Conservation (phyloP, 2,113 vertebrate genomes). For the Myotis lucifugus region DNA sequence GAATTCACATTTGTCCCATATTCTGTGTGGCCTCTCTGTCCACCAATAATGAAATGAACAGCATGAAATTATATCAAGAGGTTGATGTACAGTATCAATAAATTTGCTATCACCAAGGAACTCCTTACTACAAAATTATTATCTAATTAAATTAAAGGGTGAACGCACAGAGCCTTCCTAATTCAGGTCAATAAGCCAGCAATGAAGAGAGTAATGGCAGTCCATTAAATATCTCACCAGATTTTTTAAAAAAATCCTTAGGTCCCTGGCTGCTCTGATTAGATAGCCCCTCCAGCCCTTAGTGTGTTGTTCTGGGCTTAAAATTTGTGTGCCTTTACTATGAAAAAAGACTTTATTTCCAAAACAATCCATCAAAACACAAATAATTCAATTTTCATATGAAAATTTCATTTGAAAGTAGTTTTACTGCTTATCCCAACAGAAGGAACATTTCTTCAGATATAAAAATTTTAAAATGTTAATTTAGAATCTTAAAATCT, state of each 20-base stretch:
- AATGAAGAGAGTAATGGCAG: not conserved
- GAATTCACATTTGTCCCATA: not conserved
- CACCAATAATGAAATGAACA: slow-evolving; percentile 13
- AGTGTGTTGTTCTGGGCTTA: not conserved
- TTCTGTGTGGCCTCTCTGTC: not conserved
- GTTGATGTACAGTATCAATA: slow-evolving; percentile 62
- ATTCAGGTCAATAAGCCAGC: slow-evolving; percentile 42
- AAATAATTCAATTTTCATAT: slow-evolving; percentile 58
- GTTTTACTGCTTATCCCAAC: slow-evolving; percentile 32
- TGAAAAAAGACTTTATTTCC: slow-evolving; percentile 20
- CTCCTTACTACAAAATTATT: slow-evolving; percentile 64
- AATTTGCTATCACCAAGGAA: slow-evolving; percentile 56
- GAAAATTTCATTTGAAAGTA: slow-evolving; percentile 69
- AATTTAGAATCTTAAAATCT: slow-evolving; percentile 68
- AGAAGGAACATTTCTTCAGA: slow-evolving; percentile 28
- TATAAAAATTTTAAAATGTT: slow-evolving; percentile 65
- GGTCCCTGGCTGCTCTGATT: not conserved
- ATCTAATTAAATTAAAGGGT: slow-evolving; percentile 73
- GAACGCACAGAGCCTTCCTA: slow-evolving; percentile 50
- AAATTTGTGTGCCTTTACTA: slow-evolving; percentile 35
- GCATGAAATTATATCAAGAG: slow-evolving; percentile 19
- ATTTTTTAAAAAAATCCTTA: not conserved
- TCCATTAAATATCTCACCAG: slow-evolving; percentile 18
- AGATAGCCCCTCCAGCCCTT: not conserved
- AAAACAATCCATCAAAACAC: not conserved